A percentile compares a stretch with the other conserved stretches of the same genome.
Evolutionary conservation across 2,888 invertebrate genomes (phyloP).

Genomic region (Mythimna pallens): DNA sequence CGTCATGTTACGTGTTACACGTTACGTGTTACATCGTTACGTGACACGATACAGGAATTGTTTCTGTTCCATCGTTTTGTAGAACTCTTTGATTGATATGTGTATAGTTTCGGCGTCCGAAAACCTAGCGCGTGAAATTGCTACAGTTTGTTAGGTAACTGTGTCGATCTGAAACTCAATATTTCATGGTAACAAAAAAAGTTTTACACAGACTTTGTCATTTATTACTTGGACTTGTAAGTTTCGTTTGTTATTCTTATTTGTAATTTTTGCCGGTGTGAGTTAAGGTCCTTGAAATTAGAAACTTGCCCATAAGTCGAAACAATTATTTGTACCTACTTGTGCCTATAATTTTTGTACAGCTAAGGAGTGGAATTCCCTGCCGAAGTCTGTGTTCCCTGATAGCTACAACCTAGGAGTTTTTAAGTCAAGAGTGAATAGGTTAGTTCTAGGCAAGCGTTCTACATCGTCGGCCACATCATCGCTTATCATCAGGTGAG

Average conservation of each 20-base stretch:
- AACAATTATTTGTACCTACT: background rate
- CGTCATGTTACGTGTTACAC: conserved; percentile 6
- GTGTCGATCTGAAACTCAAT: background rate
- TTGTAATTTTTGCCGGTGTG: background rate
- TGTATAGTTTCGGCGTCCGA: background rate
- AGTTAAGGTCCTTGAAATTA: no score
- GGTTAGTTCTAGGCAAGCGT: no score
- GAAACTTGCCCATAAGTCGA: background rate
- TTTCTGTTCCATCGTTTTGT: background rate
- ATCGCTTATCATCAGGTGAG: no score
- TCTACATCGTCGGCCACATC: no score
- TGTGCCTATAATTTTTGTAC: background rate
- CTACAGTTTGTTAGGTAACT: conserved; percentile 12
- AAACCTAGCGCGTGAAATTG: background rate
- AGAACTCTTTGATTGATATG: conserved; percentile 30
- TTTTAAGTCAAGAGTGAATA: no score
- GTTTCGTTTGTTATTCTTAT: background rate
- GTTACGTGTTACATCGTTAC: conserved; percentile 1
- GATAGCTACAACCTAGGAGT: no score
- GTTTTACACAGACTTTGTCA: background rate
- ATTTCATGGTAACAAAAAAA: background rate
- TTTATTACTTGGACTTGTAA: background rate
- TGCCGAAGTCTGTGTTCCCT: no score
- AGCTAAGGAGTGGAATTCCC: no score
- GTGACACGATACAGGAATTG: conserved; percentile 10